Evolutionary conservation across 2,797 vertebrate genomes (phyloP).

Genomic region (Cossypha caffra): DNA sequence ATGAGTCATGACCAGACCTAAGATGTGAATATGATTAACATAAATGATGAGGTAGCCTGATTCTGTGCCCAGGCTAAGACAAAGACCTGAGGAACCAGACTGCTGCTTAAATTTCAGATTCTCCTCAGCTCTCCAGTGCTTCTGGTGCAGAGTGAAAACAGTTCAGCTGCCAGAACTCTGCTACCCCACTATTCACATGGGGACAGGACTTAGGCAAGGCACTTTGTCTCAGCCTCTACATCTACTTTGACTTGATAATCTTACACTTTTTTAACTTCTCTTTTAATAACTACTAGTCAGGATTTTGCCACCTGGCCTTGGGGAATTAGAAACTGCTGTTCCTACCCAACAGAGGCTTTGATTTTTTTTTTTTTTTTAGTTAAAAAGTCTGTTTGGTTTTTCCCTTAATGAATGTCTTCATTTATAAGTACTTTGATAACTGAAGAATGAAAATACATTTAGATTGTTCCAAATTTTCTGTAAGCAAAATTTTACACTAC

Average conservation of each 20-base stretch:
- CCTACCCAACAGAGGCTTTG: neutral
- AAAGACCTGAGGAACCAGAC: neutral
- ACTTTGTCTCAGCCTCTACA: neutral
- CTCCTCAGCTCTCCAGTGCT: neutral
- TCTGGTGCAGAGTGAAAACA: neutral
- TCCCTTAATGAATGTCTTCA: neutral
- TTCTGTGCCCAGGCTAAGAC: neutral
- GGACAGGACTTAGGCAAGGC: neutral
- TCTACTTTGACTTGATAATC: neutral
- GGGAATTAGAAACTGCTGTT: neutral
- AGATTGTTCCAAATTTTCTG: neutral
- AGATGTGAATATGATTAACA: neutral
- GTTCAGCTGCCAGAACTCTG: neutral
- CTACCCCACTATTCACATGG: rapidly evolving
- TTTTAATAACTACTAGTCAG: neutral
- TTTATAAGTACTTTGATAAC: neutral
- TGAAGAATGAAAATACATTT: neutral
- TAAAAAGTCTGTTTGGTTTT: neutral
- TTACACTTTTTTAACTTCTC: neutral
- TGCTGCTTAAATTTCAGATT: neutral
- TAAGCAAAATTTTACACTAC: neutral
- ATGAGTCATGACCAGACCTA: neutral
- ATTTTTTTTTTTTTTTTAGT: neutral
- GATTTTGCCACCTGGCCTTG: neutral
- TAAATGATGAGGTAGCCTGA: neutral